Evolutionary conservation across 2,888 invertebrate species (phyloP).

Genomic region (Dione juno): DNA sequence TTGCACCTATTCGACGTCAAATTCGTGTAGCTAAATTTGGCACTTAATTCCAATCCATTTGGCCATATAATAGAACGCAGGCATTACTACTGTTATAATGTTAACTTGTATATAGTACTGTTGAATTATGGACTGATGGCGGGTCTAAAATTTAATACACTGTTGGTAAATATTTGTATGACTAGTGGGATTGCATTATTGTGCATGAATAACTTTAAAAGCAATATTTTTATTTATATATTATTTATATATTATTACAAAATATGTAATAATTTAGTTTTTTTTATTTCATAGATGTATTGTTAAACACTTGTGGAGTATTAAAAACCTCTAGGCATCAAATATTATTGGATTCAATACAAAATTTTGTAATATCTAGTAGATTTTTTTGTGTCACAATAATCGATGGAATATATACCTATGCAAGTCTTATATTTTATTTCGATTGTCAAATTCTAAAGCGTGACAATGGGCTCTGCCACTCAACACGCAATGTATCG

Average conservation of each 20-base stretch:
- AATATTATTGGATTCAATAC: too few species aligned
- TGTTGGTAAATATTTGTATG: constrained; percentile 47
- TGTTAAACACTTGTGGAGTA: too few species aligned
- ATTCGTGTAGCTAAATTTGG: constrained; percentile 36
- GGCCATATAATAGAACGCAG: constrained; percentile 25
- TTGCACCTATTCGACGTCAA: constrained; percentile 21
- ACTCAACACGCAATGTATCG: too few species aligned
- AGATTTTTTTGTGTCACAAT: too few species aligned
- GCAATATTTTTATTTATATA: neutral
- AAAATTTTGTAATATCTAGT: too few species aligned
- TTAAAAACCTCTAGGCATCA: too few species aligned
- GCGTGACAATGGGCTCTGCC: too few species aligned
- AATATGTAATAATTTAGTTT: neutral
- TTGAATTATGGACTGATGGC: constrained; percentile 46
- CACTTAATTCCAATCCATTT: constrained; percentile 28
- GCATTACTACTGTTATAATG: constrained; percentile 9
- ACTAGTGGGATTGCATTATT: constrained; percentile 34
- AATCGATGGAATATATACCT: too few species aligned
- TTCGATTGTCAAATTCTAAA: too few species aligned
- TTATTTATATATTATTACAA: neutral
- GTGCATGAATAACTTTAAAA: constrained; percentile 19
- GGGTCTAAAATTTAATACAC: constrained; percentile 48
- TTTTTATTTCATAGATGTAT: neutral
- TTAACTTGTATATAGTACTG: constrained; percentile 28
- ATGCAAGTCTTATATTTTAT: too few species aligned